Evolutionary conservation across 2,888 invertebrate genomes (phyloP), one percentile per base, ranked within the genome.

Genomic region (Eupithecia exiguata): DNA sequence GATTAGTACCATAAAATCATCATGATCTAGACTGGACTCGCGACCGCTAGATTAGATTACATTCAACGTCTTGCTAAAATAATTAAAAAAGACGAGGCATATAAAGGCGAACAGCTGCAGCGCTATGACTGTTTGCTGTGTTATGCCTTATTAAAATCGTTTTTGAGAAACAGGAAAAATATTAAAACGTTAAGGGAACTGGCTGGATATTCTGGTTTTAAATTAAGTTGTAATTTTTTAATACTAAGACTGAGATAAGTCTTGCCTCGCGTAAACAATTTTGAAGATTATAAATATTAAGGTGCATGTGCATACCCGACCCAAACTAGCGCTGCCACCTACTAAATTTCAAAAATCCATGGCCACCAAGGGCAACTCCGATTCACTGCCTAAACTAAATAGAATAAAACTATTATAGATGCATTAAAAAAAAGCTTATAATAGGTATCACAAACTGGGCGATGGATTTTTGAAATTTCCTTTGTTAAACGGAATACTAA

Each of bases 1-100:
- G 88, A 91, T 92, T 89, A 84, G 77, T 75, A 79, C 84, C 85
- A 87, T 85, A 82, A 84, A 87, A 85, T 86, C 67, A 66, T 68
- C 53, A 67, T 66, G 49, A 71, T 86, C 90, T 91, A 89, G 91
- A 87, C 85, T 84, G 82, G 18, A 53, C 30, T 62, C 70, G 30
- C 25, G 62, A 69, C 43, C 5, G 43, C 46, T 58, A 18, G 65
- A 71, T 74, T 70, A 40, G 58, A 21, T 35, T 62, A 62, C 30
- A 25, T 58, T 25, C 25, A 58, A 58, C 12, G 58, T 58, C 14
- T 5, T 58, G 25, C 5, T 58, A 14, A 58, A 58, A 58, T 58
- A 14, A 58, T 25, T 53, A 53, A n/a, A n/a, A 14, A 49, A n/a
- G 9, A 49, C n/a, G 3, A 12, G 58, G 10, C 49, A 49, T 10